Conservation (phyloP, 2,797 vertebrate species). For the Cheirogaleus major region DNA sequence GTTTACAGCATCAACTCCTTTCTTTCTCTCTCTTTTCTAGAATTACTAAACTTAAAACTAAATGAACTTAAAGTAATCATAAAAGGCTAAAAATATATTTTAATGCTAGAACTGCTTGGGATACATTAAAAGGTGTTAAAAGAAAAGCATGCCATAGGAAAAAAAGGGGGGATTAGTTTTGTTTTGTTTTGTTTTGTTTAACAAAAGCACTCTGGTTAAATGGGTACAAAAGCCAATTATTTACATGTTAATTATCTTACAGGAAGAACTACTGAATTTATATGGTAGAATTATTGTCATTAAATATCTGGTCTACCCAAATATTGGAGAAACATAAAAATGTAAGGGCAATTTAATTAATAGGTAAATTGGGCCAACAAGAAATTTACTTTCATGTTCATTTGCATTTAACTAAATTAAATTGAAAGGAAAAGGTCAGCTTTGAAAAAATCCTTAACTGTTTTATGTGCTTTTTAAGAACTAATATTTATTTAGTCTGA, state of each 20-base stretch:
- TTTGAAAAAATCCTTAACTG: slow-evolving; percentile 35
- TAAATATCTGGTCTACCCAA: not conserved
- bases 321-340: slow-evolving; percentile 20
- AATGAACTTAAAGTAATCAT: not conserved
- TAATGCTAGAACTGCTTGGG: not conserved
- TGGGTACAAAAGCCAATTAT: not conserved
- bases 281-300: not conserved
- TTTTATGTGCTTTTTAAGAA: slow-evolving; percentile 22
- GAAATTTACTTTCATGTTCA: slow-evolving; percentile 44
- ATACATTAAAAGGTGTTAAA: not conserved
- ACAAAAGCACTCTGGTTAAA: not conserved
- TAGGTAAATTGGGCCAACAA: not conserved
- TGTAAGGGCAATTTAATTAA: slow-evolving; percentile 18
- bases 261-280: not conserved
- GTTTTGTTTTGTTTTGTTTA: too few relatives aligned
- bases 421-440: not conserved
- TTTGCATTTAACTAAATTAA: slow-evolving; percentile 40
- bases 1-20: not conserved
- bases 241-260: slow-evolving; percentile 37
- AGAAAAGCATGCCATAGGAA: not conserved
- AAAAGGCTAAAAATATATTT: not conserved
- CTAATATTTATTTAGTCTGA: not conserved
- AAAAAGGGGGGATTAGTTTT: not conserved
- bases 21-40: not conserved
- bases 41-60: not conserved